Evolutionary conservation across 1,140 invertebrate genomes (phyloP), one percentile per base, ranked within the genome.

Genomic region (Apis florea): DNA sequence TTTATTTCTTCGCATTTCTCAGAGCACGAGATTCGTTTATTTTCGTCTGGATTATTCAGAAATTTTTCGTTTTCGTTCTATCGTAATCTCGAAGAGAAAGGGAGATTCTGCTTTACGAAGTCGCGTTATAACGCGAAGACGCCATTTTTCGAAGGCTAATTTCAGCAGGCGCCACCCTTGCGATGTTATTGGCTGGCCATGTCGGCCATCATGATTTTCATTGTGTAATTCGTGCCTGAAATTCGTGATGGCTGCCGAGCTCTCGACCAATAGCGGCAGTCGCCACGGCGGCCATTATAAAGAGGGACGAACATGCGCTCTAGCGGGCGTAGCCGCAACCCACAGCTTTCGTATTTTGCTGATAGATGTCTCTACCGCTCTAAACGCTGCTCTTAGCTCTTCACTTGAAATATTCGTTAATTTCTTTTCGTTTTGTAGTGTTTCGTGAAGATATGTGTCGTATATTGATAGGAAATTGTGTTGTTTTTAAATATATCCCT

Each of bases 201-300:
- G 84, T 83, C 93, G 89, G 92, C 93, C 93, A 94, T 93, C 89
- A 91, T 92, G 87, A 84, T 17, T 56, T 88, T 93, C 89, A 90
- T 92, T 93, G 90, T 88, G 91, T 89, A 91, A 91, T 91, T 85
- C 88, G 90, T 92, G 88, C 78, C 58, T 73, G 90, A 90, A 88
- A 92, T 92, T 89, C 91, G 92, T 89, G 88, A 94, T 94, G 93
- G 93, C 93, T 88, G 90, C 88, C 89, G 31, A 6, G 2, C 31
- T 26, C 17, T 61, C 83, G 66, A 81, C 93, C 93, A 94, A 94
- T 94, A 89, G 71, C 81, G 56, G 83, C 40, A 10, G 17, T 51
- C 54, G 63, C 6, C 26, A 6, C 47, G 82, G 90, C 90, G 87
- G 92, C 92, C 92, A 93, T 93, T 72, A 84, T 84, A 82, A 89